Evolutionary conservation across 37 sponge, comb jelly and placozoan genomes (phyloP).

Genomic region (Cladorhizidae sp.): DNA sequence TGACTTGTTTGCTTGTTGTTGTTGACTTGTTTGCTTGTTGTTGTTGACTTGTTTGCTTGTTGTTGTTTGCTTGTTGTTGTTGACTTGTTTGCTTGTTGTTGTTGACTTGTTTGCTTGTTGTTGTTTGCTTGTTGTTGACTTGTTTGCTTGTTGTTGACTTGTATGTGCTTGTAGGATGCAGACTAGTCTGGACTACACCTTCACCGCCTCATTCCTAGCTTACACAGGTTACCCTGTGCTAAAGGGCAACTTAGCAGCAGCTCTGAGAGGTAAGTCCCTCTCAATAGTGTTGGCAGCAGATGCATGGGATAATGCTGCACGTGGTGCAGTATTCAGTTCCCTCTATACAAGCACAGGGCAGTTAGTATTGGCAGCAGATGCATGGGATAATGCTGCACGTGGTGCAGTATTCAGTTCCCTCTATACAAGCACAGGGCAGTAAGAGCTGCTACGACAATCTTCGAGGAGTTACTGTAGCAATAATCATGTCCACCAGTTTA

Average conservation of each 20-base stretch:
- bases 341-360: too few species aligned
- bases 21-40: too few species aligned
- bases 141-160: background rate
- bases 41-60: background rate
- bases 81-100: background rate
- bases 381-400: too few species aligned
- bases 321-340: too few species aligned
- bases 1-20: background rate
- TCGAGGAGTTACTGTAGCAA: too few species aligned
- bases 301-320: too few species aligned
- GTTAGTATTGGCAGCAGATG: too few species aligned
- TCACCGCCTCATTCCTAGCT: conserved; percentile 64
- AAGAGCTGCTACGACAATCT: too few species aligned
- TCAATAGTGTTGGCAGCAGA: too few species aligned
- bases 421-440: too few species aligned
- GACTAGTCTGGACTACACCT: conserved; percentile 71
- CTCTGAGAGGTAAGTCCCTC: conserved; percentile 57
- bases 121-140: background rate
- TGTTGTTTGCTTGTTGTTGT: background rate
- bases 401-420: too few species aligned
- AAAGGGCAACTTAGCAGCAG: conserved; percentile 44
- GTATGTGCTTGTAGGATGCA: conserved; percentile 46
- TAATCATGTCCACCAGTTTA: too few species aligned
- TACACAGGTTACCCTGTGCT: conserved; percentile 70
- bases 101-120: background rate